These are phyloP conservation scores for Tenthredo amoena DNA, from an alignment of 2,888 invertebrate genomes.

Conservation along the genomic window DNA sequence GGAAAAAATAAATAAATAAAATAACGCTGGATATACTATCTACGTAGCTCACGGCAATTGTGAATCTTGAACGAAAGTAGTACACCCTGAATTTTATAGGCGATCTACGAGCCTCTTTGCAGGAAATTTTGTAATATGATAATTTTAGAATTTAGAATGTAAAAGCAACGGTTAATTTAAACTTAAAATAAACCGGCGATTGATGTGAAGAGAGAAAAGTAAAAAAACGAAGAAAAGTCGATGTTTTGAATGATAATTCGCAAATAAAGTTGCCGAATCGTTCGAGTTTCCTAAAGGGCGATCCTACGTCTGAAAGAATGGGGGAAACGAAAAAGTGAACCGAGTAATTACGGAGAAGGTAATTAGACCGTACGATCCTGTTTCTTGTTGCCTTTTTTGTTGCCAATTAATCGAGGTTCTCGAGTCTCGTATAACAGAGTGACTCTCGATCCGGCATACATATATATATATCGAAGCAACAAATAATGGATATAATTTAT, in stretches of 20 bases:
- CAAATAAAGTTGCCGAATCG: background rate
- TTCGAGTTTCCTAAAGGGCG: background rate
- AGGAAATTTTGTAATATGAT: background rate
- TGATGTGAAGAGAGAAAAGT: too few species aligned
- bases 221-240: background rate
- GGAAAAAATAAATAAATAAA: too few species aligned
- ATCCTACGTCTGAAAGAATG: too few species aligned
- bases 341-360: too few species aligned
- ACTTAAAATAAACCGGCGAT: too few species aligned
- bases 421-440: too few species aligned
- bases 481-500: background rate
- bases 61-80: background rate
- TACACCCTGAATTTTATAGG: background rate
- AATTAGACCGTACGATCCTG: too few species aligned
- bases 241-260: background rate
- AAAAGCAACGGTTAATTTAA: too few species aligned
- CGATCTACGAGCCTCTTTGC: background rate
- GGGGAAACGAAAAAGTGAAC: too few species aligned
- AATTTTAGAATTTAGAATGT: background rate
- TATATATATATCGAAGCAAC: background rate
- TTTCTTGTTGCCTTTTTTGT: too few species aligned
- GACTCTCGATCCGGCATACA: background rate
- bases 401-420: background rate
- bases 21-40: slow-evolving; percentile 16
- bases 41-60: slow-evolving; percentile 36